These are phyloP conservation scores for Cottus gobio DNA, from an alignment of 2,113 vertebrate genomes.

Conservation along the genomic window DNA sequence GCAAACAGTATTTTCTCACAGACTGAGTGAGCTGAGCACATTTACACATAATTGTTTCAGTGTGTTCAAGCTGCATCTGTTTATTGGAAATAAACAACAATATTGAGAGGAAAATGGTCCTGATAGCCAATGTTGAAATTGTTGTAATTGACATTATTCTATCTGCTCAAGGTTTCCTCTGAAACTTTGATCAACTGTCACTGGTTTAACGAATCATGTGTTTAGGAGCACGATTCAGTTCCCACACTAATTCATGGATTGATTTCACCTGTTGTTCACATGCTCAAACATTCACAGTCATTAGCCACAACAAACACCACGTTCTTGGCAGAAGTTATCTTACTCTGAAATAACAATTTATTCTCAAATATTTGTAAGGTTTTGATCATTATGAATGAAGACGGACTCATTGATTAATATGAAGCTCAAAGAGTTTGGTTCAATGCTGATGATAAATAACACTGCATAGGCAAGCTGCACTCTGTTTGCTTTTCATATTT, in stretches of 20 bases:
- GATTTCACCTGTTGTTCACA: conserved; percentile 1
- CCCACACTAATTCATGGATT: neutral
- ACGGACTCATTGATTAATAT: no score
- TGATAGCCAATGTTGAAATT: conserved; percentile 38
- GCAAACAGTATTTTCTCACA: conserved; percentile 8
- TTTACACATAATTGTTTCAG: conserved; percentile 45
- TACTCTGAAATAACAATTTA: neutral
- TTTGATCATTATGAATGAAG: neutral
- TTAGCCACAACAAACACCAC: neutral
- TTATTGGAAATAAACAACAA: conserved; percentile 48
- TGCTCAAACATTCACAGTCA: neutral
- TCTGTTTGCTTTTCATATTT: no score
- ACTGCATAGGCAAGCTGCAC: no score
- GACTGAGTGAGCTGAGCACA: conserved; percentile 9
- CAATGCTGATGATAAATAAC: no score
- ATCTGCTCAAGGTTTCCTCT: conserved; percentile 24
- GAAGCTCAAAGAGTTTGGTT: neutral
- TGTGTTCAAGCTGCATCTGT: conserved; percentile 38
- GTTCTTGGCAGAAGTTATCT: no score
- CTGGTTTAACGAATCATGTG: neutral
- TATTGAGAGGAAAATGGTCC: neutral
- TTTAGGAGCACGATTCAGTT: neutral
- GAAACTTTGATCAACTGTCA: conserved; percentile 7
- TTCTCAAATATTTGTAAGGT: neutral
- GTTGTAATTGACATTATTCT: conserved; percentile 38